A percentile compares a stretch with the other conserved stretches of the same genome.
These are phyloP conservation scores for Trachurus trachurus DNA, from an alignment of 2,797 vertebrate genomes.

Conservation along the genomic window DNA sequence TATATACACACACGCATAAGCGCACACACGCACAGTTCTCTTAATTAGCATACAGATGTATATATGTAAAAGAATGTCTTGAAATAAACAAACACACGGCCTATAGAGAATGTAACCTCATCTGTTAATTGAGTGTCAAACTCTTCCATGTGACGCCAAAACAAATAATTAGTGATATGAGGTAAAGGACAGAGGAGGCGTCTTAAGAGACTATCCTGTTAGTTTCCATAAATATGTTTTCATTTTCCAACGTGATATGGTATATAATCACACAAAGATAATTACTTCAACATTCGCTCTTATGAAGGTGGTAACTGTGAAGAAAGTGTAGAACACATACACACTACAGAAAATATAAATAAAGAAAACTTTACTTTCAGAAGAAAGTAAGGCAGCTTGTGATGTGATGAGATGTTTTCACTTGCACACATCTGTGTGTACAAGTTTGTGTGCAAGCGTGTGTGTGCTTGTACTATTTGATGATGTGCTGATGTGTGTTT, in stretches of 20 bases:
- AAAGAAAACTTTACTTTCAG: slow-evolving; percentile 49
- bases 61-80: slow-evolving; percentile 42
- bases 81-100: slow-evolving; percentile 63
- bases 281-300: slow-evolving; percentile 42
- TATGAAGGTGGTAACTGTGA: slow-evolving; percentile 48
- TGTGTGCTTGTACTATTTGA: slow-evolving; percentile 63
- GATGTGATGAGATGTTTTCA: slow-evolving; percentile 51
- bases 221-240: slow-evolving; percentile 43
- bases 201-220: slow-evolving; percentile 56
- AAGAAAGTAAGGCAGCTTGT: slow-evolving; percentile 39
- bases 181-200: slow-evolving; percentile 59
- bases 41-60: slow-evolving; percentile 66
- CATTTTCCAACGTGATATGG: slow-evolving; percentile 43
- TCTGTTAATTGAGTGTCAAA: slow-evolving; percentile 77
- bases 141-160: slow-evolving; percentile 58
- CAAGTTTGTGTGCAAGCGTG: slow-evolving; percentile 32
- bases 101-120: slow-evolving; percentile 50
- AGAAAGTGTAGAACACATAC: slow-evolving; percentile 18
- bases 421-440: slow-evolving; percentile 34
- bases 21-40: not conserved
- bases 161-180: slow-evolving; percentile 70
- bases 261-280: slow-evolving; percentile 52
- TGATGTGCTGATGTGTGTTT: slow-evolving; percentile 77
- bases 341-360: slow-evolving; percentile 24
- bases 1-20: not conserved